Evolutionary conservation across 2,797 vertebrate species (phyloP).

Genomic region (Pantherophis alleghaniensis): DNA sequence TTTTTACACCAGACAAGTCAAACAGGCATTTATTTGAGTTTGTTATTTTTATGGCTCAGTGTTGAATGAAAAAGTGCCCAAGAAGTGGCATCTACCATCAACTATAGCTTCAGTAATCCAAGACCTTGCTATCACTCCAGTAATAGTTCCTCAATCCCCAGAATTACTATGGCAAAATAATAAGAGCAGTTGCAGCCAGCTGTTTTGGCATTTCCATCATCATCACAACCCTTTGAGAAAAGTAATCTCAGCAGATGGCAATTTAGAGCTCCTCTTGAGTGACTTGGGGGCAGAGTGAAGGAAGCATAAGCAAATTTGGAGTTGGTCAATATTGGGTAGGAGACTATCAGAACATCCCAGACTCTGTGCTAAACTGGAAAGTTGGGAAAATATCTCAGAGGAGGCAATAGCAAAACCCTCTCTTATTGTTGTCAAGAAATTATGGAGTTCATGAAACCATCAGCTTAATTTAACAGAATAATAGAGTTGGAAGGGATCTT

Average conservation of each 20-base stretch:
- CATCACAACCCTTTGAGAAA: not conserved
- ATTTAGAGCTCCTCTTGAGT: not conserved
- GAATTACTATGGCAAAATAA: not conserved
- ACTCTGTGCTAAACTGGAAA: not conserved
- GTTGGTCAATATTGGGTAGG: not conserved
- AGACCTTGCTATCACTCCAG: not conserved
- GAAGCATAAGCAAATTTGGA: not conserved
- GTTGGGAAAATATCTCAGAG: not conserved
- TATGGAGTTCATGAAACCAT: not conserved
- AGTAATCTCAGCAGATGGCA: not conserved
- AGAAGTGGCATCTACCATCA: not conserved
- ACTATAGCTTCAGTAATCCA: not conserved
- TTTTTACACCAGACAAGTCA: not conserved
- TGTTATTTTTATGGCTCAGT: not conserved
- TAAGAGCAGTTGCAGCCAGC: not conserved
- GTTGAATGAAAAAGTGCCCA: not conserved
- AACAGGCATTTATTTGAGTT: not conserved
- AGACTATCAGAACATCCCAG: not conserved
- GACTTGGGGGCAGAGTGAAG: not conserved
- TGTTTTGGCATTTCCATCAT: not conserved
- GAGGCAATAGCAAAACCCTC: not conserved
- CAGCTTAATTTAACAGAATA: not conserved
- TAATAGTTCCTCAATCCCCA: not conserved
- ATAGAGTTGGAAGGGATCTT: not conserved
- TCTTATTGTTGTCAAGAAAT: not conserved